Base-by-base conservation (phyloP, 2,797 vertebrate genomes). In the Gorsachius magnificus region DNA sequence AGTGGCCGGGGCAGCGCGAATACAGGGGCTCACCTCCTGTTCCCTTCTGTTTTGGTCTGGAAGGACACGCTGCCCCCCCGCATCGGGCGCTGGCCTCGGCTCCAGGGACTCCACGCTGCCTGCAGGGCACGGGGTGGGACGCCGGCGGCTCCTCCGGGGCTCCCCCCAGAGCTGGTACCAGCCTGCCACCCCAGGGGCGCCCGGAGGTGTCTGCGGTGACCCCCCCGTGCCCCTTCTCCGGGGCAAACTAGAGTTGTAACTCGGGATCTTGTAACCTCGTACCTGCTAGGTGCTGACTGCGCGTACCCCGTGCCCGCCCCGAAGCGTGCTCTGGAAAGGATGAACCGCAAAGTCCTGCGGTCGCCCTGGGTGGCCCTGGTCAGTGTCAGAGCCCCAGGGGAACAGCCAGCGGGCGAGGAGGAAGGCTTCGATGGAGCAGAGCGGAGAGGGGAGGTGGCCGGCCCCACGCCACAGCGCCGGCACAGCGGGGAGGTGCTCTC, bases 281-380 rank as follows among this genome's bases (percentile, higher is more conserved):
- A 33, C 38, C 56, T 10, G 16, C 29, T 20, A 6, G 26, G 38
- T 12, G 46, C 20, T 26, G 51, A n/a, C 35, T 38, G 16, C n/a
- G 16, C 10, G 1, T 1, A 24, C 13, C 15, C 60, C n/a, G 24
- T 1, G 35, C 12, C 60, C 41, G 61, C 53, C 72, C 38, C 0
- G 0, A 26, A 53, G 16, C 60, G 15, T 2, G 26, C 54, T 26
- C 33, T 41, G 43, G 26, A 21, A 48, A 25, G 8, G 33, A 66
- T 2, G 2, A 20, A 31, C 38, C 45, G 31, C 61, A 60, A 25
- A 17, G 10, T 60, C 8, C 58, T 35, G 25, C 54, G 14, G 6
- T 48, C 21, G 3, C 33, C 10, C 43, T 4, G 4, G 45, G 51
- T 19, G 16, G 21, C 80, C 29, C 57, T 16, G 38, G 38, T 14